Evolutionary conservation across 2,888 invertebrate species (phyloP).

Genomic region (Uloborus plumipes): DNA sequence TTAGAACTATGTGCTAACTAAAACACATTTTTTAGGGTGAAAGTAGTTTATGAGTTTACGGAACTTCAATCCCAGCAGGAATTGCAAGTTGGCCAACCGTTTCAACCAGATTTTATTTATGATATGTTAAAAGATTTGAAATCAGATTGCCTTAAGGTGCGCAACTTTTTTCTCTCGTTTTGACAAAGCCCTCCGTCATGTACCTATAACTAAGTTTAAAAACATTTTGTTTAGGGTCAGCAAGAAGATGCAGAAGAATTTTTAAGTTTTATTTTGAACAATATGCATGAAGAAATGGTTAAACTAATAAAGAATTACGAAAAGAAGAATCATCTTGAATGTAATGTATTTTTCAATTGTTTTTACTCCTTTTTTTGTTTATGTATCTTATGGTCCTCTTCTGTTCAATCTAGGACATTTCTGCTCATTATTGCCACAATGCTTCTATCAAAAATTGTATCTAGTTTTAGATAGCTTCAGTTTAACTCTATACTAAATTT

Average conservation of each 20-base stretch:
- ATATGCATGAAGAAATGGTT: conserved; percentile 96
- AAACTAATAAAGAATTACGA: conserved; percentile 76
- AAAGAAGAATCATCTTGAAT: conserved; percentile 26
- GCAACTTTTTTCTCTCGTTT: not conserved
- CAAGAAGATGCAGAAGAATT: conserved; percentile 99
- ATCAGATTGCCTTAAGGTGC: conserved; percentile 73
- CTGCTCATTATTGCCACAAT: not conserved
- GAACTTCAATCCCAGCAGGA: conserved; percentile 68
- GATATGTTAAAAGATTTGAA: conserved; percentile 84
- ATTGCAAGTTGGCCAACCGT: conserved; percentile 78
- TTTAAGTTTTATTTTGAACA: conserved; percentile 90
- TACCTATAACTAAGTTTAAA: not conserved
- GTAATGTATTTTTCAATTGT: conserved; percentile 2
- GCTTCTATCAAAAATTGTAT: not conserved
- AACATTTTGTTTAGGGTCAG: conserved; percentile 75
- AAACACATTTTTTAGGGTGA: conserved; percentile 75
- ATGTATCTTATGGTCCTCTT: no score
- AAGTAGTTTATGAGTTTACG: conserved; percentile 83
- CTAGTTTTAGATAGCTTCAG: no score
- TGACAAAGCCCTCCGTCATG: not conserved
- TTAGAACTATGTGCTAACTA: not conserved
- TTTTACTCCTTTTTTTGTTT: not conserved
- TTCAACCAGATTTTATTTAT: conserved; percentile 90
- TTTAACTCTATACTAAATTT: no score
- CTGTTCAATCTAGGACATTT: not conserved